Conservation (phyloP, 2,888 invertebrate genomes). For the Eristalinus aeneus region DNA sequence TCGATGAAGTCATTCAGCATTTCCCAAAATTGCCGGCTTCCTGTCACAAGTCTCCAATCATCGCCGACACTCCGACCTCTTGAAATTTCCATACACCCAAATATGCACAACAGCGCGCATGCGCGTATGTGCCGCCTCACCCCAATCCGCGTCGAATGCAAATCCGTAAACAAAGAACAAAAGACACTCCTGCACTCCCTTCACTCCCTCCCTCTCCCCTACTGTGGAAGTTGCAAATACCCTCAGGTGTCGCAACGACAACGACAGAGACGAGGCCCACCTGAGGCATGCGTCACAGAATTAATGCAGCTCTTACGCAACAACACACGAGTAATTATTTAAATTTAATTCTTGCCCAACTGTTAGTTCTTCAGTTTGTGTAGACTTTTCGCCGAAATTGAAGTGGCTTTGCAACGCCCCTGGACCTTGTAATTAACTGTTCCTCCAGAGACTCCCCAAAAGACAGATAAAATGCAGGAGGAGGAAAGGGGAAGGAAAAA, state of each 20-base stretch:
- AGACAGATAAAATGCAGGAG: background rate
- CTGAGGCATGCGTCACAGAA: conserved; percentile 42
- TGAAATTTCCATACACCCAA: background rate
- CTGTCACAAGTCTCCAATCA: background rate
- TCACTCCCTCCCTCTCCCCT: conserved; percentile 4
- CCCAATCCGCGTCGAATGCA: conserved; percentile 21
- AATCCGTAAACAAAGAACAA: conserved; percentile 25
- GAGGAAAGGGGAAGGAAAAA: background rate
- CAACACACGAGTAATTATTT: conserved; percentile 11
- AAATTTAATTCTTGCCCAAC: conserved; percentile 8
- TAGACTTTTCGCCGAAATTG: background rate
- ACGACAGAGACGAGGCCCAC: conserved; percentile 12
- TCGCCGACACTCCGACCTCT: background rate
- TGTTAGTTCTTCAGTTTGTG: conserved; percentile 3
- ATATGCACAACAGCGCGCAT: conserved; percentile 11
- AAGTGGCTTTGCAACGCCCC: background rate
- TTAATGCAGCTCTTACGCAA: conserved; percentile 23
- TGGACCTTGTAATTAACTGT: conserved; percentile 39
- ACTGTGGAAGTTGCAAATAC: conserved; percentile 17
- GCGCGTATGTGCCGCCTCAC: background rate
- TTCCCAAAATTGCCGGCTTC: background rate
- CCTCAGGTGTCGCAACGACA: conserved; percentile 17
- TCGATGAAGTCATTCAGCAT: no score
- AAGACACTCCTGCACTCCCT: conserved; percentile 13
- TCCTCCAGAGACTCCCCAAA: background rate